phyloP scores from a whole-genome alignment of 2,113 vertebrate species.

The Pelmatolapia mariae region DNA sequence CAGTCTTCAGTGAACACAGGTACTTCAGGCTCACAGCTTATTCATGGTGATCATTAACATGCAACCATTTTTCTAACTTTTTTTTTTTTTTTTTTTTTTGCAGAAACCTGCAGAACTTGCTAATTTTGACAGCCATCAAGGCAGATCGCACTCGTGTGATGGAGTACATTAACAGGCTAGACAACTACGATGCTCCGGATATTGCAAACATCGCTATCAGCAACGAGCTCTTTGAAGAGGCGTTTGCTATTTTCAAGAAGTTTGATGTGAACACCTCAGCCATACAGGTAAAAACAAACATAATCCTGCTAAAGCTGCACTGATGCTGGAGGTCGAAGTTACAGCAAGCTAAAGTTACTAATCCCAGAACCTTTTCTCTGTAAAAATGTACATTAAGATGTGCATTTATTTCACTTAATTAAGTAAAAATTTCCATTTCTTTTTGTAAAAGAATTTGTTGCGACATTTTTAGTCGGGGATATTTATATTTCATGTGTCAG shows the following conservation, averaged over 20 bases:
- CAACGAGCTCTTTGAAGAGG: conserved; percentile 89
- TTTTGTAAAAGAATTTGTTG: not conserved
- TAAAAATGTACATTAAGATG: not conserved
- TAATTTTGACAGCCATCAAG: conserved; percentile 91
- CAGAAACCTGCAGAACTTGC: conserved; percentile 91
- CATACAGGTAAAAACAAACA: conserved; percentile 74
- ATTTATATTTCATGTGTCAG: not conserved
- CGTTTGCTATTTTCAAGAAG: conserved; percentile 89
- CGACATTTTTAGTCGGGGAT: not conserved
- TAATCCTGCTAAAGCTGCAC: not conserved
- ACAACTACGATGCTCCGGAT: conserved; percentile 90
- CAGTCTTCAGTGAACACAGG: conserved; percentile 91
- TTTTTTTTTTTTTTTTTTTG: not conserved
- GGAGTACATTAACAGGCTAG: conserved; percentile 88
- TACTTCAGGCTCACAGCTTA: conserved; percentile 7
- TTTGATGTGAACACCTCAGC: conserved; percentile 91
- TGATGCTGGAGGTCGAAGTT: not conserved
- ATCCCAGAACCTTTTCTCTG: not conserved
- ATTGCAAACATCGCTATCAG: conserved; percentile 89
- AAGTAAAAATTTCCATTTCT: not conserved
- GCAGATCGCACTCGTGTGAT: conserved; percentile 87
- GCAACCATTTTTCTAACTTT: not conserved
- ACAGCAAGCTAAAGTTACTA: not conserved
- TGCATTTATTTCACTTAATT: not conserved
- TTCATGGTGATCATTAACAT: not conserved